Evolutionary conservation across 2,113 vertebrate species (phyloP), one percentile per base, ranked within the genome.

Genomic region (Oophaga pumilio): DNA sequence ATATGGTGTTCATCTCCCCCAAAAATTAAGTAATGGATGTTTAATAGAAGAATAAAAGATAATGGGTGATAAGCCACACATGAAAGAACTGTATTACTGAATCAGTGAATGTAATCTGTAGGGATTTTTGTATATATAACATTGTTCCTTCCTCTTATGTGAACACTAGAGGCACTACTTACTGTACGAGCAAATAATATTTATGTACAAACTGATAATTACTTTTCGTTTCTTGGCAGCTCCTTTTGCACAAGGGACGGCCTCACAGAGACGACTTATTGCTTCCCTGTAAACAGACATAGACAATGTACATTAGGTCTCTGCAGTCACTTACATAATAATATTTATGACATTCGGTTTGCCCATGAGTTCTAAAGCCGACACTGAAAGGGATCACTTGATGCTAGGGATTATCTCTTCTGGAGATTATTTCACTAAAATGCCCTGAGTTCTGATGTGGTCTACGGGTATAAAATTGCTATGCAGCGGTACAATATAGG

Each of bases 201-300:
- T 13, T 66, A 57, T 79, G 8, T 14, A 79, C 7, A 64, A 22
- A 83, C 28, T 43, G 0, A 56, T 69, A 76, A 90, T 95, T 95
- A 98, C 97, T 96, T 94, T 97, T 89, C 95, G 91, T 86, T 93
- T 96, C 91, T 95, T 97, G 90, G 93, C 82, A 88, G 94, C 92
- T 92, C 94, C 95, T 17, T 94, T 96, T 89, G 93, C 92, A 89
- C 94, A 93, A 2, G 93, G 93, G 6, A 95, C 94, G 90, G 93
- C 95, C 91, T 96, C 96, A 93, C 97, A 97, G 87, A 99, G 93
- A 43, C 96, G 95, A 89, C 95, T 97, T 94, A 99, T 98, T 90
- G 97, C 97, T 94, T 98, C 97, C 93, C 97, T 98, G 92, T 57
- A 90, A 73, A 92, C 90, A 4, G 85, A 85, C 87, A 87, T 93